Conservation (phyloP, 2,888 invertebrate genomes). For the Polyommatus iphigenia region DNA sequence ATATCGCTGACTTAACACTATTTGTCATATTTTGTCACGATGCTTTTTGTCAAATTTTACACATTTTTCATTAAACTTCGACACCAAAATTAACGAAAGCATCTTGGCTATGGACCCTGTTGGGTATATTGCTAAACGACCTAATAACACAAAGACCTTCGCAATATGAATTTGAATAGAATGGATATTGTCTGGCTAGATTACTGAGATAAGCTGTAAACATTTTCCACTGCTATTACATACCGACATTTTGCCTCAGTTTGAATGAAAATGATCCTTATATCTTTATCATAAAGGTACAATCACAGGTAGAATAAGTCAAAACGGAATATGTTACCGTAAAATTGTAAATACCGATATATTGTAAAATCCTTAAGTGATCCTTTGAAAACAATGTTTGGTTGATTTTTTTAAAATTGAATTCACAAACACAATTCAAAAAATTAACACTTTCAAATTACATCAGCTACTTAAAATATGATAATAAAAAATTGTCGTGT, state of each 20-base stretch:
- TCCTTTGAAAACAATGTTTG: background rate
- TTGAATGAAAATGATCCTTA: background rate
- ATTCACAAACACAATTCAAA: too few relatives aligned
- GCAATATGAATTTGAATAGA: slow-evolving; percentile 20
- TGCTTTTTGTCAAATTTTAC: too few relatives aligned
- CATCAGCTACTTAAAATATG: too few relatives aligned
- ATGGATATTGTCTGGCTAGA: slow-evolving; percentile 18
- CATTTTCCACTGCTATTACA: slow-evolving; percentile 5
- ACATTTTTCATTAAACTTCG: too few relatives aligned
- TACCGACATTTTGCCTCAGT: background rate
- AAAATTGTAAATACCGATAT: background rate
- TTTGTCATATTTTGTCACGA: too few relatives aligned
- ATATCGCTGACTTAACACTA: too few relatives aligned
- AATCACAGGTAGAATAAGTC: background rate
- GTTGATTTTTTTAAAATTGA: too few relatives aligned
- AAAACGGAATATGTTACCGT: background rate
- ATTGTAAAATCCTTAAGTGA: background rate
- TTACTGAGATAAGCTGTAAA: slow-evolving; percentile 5
- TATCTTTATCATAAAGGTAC: background rate
- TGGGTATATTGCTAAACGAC: background rate
- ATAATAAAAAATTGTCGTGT: too few relatives aligned
- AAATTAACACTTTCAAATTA: too few relatives aligned
- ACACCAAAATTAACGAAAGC: background rate
- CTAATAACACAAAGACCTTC: slow-evolving; percentile 12
- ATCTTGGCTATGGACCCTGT: background rate